Evolutionary conservation across 2,113 vertebrate genomes (phyloP), one percentile per base, ranked within the genome.

Genomic region (Cryptomyrus ogoouensis): DNA sequence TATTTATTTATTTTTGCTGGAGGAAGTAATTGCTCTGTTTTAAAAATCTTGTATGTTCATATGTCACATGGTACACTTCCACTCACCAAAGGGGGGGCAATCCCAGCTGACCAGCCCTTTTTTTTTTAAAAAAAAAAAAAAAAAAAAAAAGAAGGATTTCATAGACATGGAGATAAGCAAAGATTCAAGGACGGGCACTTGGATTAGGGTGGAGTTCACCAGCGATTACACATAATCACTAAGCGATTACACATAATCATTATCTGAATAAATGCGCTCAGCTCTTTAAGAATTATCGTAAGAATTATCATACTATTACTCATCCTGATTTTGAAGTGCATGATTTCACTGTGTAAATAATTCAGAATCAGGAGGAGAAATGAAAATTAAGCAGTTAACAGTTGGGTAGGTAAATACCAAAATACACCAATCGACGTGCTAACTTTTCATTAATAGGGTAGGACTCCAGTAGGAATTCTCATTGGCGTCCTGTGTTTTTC

Each of bases 161-260:
- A 42, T 42, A 80, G 35, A 80, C 35, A 19, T 80, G 13, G 74
- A 80, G 13, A 19, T 80, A 80, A 80, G 74, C 35, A 80, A 15
- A 49, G 9, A 50, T 47, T 47, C 24, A 19, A 47, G 42, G 39
- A 47, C 5, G 21, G 44, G 47, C n/a, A 47, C 35, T 21, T 56
- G 21, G 17, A 44, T 39, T 83, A 70, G 62, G 62, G n/a, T 70
- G n/a, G 62, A 70, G 9, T 31, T 27, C 2, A 31, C 8, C 47
- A 87, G 62, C 56, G 47, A 27, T 94, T 89, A 92, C 93, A 92
- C 89, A 92, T 91, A 93, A 89, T 92, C 42, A 90, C 49, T 58
- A 21, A 87, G 58, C 83, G 46, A 31, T 94, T 90, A 92, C 93
- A 92, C 90, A 92, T 91, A 93, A 89, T 92, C 42, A 90, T 90